A percentile compares a stretch with the other conserved stretches of the same genome.
These are phyloP conservation scores for Cartodere bifasciata DNA, from an alignment of 2,888 invertebrate species.

Conservation along the genomic window DNA sequence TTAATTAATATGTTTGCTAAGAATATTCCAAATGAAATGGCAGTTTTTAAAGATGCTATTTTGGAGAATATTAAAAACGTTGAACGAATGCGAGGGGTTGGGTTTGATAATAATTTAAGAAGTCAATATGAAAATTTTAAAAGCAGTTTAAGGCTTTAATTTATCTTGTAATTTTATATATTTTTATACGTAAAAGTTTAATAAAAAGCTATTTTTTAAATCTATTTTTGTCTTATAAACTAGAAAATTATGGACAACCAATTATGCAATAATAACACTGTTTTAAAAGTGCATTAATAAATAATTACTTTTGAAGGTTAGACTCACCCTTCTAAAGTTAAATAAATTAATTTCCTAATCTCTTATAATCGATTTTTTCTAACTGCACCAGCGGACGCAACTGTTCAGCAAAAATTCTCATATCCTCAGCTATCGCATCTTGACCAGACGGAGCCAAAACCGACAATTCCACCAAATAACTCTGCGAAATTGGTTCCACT, in stretches of 20 bases:
- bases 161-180: too few species aligned
- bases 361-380: slow-evolving; percentile 85
- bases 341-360: slow-evolving; percentile 43
- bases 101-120: slow-evolving; percentile 35
- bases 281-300: too few species aligned
- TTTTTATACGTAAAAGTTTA: too few species aligned
- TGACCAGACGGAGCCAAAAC: slow-evolving; percentile 82
- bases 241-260: too few species aligned
- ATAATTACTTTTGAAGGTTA: too few species aligned
- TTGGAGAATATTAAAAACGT: slow-evolving; percentile 31
- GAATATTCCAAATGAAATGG: slow-evolving; percentile 28
- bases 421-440: slow-evolving; percentile 91
- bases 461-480: slow-evolving; percentile 87
- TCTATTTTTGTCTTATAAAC: too few species aligned
- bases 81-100: slow-evolving; percentile 36
- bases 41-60: slow-evolving; percentile 26
- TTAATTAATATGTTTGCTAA: slow-evolving; percentile 28
- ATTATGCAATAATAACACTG: too few species aligned
- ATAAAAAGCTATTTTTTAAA: too few species aligned
- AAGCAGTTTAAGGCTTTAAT: too few species aligned
- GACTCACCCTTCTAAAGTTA: too few species aligned
- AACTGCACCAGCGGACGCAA: slow-evolving; percentile 81
- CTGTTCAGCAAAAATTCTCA: slow-evolving; percentile 90
- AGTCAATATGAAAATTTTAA: too few species aligned
- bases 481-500: slow-evolving; percentile 77